phyloP scores from a whole-genome alignment of 1,140 invertebrate species.

The Archegozetes longisetosus region DNA sequence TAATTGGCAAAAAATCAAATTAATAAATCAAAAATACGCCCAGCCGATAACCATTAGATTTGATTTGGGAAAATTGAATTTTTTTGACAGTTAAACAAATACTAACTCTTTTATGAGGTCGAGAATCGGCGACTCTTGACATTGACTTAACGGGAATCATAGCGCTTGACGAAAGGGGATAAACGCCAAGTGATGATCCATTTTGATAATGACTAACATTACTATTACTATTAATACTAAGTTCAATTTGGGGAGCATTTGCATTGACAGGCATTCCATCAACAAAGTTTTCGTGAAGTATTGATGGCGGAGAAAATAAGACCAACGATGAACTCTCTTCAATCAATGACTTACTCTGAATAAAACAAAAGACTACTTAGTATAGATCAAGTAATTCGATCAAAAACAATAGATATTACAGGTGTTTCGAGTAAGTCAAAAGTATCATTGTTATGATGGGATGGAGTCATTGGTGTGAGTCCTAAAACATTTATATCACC shows the following conservation, averaged over 20 bases:
- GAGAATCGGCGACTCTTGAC: not conserved
- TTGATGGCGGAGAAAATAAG: not conserved
- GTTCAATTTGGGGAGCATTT: not conserved
- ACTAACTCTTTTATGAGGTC: not conserved
- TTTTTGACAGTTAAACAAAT: too few relatives aligned
- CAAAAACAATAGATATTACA: not conserved
- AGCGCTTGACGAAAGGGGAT: not conserved
- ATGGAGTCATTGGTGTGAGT: not conserved
- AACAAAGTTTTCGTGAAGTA: not conserved
- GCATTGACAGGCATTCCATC: not conserved
- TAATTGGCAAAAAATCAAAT: not conserved
- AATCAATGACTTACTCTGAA: not conserved
- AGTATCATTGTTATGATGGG: not conserved
- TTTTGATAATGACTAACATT: not conserved
- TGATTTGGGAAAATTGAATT: too few relatives aligned
- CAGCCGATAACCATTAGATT: too few relatives aligned
- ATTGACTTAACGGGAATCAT: not conserved
- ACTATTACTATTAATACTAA: not conserved
- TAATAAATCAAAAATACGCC: not conserved
- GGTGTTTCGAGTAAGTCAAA: not conserved
- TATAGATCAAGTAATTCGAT: not conserved
- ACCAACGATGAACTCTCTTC: not conserved
- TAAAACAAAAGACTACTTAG: not conserved
- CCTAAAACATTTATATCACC: not conserved
- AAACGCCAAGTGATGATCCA: not conserved